Percentiles rank a stretch among this genome's conserved stretches.
phyloP scores from a whole-genome alignment of 2,113 vertebrate genomes.

The Bombycilla garrulus region DNA sequence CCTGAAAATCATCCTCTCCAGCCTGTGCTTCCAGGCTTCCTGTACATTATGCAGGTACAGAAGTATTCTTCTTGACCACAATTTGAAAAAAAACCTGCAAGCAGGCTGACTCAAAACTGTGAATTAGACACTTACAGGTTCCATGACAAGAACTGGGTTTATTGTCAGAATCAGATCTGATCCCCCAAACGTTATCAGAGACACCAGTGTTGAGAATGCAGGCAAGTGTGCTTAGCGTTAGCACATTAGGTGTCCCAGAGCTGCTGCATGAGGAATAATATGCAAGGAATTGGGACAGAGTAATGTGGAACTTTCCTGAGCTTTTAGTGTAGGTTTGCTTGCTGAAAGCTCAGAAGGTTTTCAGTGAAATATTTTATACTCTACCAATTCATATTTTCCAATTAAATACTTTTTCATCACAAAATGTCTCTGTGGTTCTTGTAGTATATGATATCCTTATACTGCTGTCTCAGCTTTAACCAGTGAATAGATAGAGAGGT shows the following conservation, averaged over 20 bases:
- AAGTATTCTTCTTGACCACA: no score
- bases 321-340: background rate
- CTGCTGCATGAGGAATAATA: background rate
- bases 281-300: background rate
- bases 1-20: background rate
- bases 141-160: background rate
- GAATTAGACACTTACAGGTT: background rate
- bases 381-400: background rate
- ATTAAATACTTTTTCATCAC: background rate
- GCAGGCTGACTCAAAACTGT: background rate
- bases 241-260: background rate
- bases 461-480: background rate
- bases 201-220: background rate
- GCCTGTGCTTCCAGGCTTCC: background rate
- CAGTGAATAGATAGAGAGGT: background rate
- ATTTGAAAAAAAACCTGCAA: background rate
- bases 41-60: accelerated
- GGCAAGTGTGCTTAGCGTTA: background rate
- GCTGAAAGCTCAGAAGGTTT: background rate
- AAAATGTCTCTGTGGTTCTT: background rate
- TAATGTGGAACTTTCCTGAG: background rate
- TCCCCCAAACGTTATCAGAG: background rate
- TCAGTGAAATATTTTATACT: background rate
- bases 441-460: background rate
- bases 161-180: background rate